Percentiles rank a stretch among this genome's conserved stretches.
Conservation (phyloP, 35 echinoderm and acorn worm genomes). For the Amphiura filiformis region DNA sequence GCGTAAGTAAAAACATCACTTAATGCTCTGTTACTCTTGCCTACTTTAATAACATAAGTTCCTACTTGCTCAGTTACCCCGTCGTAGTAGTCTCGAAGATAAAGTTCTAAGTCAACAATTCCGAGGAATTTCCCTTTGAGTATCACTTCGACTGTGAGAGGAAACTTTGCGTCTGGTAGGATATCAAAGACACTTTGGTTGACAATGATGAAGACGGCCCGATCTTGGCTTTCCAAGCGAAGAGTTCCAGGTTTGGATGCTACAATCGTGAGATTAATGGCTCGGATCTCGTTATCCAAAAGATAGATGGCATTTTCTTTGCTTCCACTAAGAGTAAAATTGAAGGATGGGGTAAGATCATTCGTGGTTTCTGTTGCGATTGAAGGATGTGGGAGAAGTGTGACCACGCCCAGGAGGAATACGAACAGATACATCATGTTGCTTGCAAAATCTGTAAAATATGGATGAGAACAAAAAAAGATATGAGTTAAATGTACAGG, state of each 20-base stretch:
- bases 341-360: no score
- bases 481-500: no score
- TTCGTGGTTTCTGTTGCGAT: no score
- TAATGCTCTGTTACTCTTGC: conserved; percentile 22
- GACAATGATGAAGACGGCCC: not conserved
- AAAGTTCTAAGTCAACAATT: conserved; percentile 40
- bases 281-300: not conserved
- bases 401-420: no score
- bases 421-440: no score
- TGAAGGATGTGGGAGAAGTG: no score
- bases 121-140: conserved; percentile 71
- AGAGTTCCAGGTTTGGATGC: not conserved
- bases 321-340: no score
- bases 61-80: conserved; percentile 23
- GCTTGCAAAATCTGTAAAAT: no score
- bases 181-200: not conserved
- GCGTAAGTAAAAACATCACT: conserved; percentile 53
- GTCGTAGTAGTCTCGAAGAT: not conserved
- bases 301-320: not conserved
- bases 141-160: conserved; percentile 25
- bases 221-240: not conserved
- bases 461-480: no score
- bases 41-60: conserved; percentile 53
- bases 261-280: not conserved
- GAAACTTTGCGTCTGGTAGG: not conserved